A percentile compares a stretch with the other conserved stretches of the same genome.
These are phyloP conservation scores for Barnardius zonarius DNA, from an alignment of 2,113 vertebrate species.

Conservation along the genomic window DNA sequence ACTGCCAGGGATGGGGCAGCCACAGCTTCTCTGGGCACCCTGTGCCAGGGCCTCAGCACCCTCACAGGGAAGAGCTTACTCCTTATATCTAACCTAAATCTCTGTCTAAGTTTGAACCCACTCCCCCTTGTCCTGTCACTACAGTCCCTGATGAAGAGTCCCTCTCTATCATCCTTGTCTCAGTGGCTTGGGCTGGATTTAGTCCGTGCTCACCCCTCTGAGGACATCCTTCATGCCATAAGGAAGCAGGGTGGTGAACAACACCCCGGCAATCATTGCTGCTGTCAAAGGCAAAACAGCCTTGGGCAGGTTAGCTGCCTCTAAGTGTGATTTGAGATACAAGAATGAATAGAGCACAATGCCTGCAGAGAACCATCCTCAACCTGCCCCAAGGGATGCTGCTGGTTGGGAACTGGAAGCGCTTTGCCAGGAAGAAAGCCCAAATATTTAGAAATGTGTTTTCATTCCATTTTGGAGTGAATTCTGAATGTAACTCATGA, in stretches of 20 bases:
- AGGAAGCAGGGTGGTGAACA: neutral
- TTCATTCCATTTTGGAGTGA: neutral
- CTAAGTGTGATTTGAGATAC: neutral
- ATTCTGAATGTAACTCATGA: neutral
- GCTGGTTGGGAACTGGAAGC: accelerated
- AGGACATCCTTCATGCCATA: neutral
- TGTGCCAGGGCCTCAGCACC: neutral
- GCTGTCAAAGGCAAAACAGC: neutral
- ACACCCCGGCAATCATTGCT: neutral
- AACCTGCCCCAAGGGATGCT: neutral
- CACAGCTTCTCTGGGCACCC: neutral
- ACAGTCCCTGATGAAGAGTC: neutral
- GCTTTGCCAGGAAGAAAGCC: neutral
- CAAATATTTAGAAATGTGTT: neutral
- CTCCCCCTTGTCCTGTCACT: neutral
- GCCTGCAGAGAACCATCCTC: neutral
- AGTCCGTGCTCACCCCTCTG: neutral
- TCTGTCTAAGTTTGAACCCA: neutral
- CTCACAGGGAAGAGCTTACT: neutral
- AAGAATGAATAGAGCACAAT: accelerated
- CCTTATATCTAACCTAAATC: neutral
- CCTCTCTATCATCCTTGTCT: neutral
- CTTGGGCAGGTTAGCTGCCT: neutral
- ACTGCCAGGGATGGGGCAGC: neutral
- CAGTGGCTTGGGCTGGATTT: neutral